phyloP scores from a whole-genome alignment of 2,888 invertebrate genomes.

The Rhopalosiphum nymphaeae region DNA sequence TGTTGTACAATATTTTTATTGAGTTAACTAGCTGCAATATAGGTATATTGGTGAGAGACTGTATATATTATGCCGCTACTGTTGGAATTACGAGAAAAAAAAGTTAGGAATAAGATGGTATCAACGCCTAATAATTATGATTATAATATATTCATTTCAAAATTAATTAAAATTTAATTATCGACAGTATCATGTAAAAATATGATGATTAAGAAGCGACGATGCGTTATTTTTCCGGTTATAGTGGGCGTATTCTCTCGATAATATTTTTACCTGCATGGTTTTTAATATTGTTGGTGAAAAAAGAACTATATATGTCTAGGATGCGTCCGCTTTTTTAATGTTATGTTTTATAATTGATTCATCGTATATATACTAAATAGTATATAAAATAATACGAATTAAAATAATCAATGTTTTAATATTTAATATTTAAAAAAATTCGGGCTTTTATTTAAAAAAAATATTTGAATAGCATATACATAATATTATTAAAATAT shows the following conservation, averaged over 20 bases:
- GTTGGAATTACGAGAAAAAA: slow-evolving; percentile 29
- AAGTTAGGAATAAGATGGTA: slow-evolving; percentile 44
- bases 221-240: slow-evolving; percentile 55
- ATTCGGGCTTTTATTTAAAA: background rate
- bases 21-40: slow-evolving; percentile 6
- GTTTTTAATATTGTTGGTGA: slow-evolving; percentile 49
- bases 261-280: slow-evolving; percentile 38
- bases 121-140: slow-evolving; percentile 54
- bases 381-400: background rate
- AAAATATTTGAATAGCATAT: slow-evolving; percentile 2
- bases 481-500: background rate
- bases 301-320: slow-evolving; percentile 14
- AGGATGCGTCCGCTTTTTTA: background rate
- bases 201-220: slow-evolving; percentile 38
- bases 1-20: slow-evolving; percentile 29
- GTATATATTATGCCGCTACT: slow-evolving; percentile 35
- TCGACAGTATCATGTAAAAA: slow-evolving; percentile 47
- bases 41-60: background rate
- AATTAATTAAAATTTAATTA: slow-evolving; percentile 64
- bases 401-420: slow-evolving; percentile 35
- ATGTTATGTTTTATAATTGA: slow-evolving; percentile 43
- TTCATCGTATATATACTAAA: slow-evolving; percentile 7
- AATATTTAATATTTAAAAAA: background rate
- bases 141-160: slow-evolving; percentile 50
- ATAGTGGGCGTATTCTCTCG: slow-evolving; percentile 44